These are phyloP conservation scores for Podocnemis expansa DNA, from an alignment of 2,113 vertebrate species.

Conservation along the genomic window DNA sequence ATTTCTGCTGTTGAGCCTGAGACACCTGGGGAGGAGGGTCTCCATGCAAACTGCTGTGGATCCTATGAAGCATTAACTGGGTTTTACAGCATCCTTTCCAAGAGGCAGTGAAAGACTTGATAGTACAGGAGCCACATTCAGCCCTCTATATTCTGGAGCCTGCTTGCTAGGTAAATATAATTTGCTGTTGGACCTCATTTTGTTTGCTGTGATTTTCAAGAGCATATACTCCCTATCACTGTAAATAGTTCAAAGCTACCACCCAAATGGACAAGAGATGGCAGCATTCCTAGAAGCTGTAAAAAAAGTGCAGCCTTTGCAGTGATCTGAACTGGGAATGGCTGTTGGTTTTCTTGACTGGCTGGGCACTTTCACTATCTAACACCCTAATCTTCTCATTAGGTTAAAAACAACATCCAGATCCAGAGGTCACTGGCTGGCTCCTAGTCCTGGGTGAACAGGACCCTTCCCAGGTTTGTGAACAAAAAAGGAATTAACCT, in stretches of 20 bases:
- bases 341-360: background rate
- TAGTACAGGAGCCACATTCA: background rate
- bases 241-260: background rate
- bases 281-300: background rate
- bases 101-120: background rate
- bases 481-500: background rate
- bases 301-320: background rate
- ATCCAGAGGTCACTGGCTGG: background rate
- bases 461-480: background rate
- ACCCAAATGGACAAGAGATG: background rate
- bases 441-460: background rate
- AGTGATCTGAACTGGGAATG: background rate
- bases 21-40: background rate
- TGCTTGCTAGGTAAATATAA: background rate
- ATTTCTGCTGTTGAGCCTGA: background rate
- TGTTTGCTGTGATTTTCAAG: background rate
- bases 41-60: background rate
- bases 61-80: background rate
- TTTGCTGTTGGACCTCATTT: background rate
- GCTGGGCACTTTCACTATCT: background rate
- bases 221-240: background rate
- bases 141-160: background rate
- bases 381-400: background rate
- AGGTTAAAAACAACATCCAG: background rate
- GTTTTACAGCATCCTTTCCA: conserved; percentile 4